A percentile compares a stretch with the other conserved stretches of the same genome.
phyloP scores from a whole-genome alignment of 2,888 invertebrate species.

The Diabrotica balteata region DNA sequence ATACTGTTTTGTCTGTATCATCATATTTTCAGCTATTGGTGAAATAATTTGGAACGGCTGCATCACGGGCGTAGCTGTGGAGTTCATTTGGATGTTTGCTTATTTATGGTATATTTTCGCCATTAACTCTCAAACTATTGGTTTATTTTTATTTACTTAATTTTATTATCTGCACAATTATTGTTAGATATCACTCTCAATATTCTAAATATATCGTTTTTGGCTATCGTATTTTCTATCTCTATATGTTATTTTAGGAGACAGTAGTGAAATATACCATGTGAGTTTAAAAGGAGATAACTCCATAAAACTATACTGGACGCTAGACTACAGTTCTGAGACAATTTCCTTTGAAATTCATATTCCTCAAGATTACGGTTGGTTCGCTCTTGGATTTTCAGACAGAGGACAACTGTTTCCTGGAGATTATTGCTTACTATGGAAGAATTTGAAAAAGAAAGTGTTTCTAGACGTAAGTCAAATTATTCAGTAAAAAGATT shows the following conservation, averaged over 20 bases:
- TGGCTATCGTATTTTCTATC: too few species aligned
- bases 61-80: too few species aligned
- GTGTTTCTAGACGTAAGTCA: slow-evolving; percentile 65
- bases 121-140: too few species aligned
- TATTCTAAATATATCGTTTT: too few species aligned
- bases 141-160: too few species aligned
- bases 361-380: slow-evolving; percentile 63
- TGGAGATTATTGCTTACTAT: slow-evolving; percentile 84
- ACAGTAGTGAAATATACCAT: slow-evolving; percentile 47
- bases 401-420: slow-evolving; percentile 75
- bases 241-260: slow-evolving; percentile 10
- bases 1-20: too few species aligned
- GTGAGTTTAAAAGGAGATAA: slow-evolving; percentile 58
- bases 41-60: too few species aligned
- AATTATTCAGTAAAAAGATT: not conserved
- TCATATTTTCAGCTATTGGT: too few species aligned
- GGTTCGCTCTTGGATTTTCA: slow-evolving; percentile 90
- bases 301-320: slow-evolving; percentile 61
- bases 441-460: slow-evolving; percentile 73
- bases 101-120: too few species aligned
- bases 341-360: slow-evolving; percentile 63
- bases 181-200: too few species aligned
- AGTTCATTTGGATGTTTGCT: too few species aligned
- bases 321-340: slow-evolving; percentile 58
- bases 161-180: too few species aligned